A percentile compares a stretch with the other conserved stretches of the same genome.
Evolutionary conservation across 2,888 invertebrate species (phyloP).

Genomic region (Cheilosia urbana): DNA sequence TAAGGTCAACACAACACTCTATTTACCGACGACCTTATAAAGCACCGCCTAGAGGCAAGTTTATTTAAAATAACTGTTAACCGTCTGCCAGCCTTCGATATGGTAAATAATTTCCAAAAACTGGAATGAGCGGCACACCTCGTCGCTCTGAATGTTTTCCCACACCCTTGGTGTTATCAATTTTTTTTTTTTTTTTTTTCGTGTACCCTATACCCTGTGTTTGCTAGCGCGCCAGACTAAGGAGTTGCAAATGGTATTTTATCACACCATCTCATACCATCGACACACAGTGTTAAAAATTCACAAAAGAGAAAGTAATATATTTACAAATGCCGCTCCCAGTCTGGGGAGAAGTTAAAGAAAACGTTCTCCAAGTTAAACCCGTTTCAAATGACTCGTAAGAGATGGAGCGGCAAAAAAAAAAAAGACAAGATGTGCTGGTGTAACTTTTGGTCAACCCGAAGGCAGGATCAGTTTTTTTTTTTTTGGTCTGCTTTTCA

Average conservation of each 20-base stretch:
- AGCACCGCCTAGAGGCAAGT: neutral
- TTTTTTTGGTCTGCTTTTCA: neutral
- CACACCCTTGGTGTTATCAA: constrained; percentile 35
- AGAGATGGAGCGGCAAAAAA: neutral
- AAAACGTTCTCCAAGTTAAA: neutral
- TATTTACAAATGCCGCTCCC: constrained; percentile 21
- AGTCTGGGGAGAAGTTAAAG: neutral
- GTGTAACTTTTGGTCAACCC: constrained; percentile 27
- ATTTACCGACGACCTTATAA: neutral
- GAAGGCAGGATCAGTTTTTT: neutral
- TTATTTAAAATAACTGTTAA: neutral
- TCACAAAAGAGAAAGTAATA: constrained; percentile 1
- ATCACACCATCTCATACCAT: constrained; percentile 29
- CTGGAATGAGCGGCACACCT: constrained; percentile 24
- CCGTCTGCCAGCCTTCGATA: constrained; percentile 23
- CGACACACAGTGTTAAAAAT: neutral
- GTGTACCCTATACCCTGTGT: neutral
- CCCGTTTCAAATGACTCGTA: constrained; percentile 2
- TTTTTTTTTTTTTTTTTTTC: constrained; percentile 19
- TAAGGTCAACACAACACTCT: constrained; percentile 17
- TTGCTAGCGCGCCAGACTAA: neutral
- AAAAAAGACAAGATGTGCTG: constrained; percentile 1
- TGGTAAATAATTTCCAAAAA: constrained; percentile 15
- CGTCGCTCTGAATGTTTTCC: constrained; percentile 15
- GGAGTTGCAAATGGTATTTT: constrained; percentile 26